Percentiles rank a stretch among this genome's conserved stretches.
These are phyloP conservation scores for Cosmia trapezina DNA, from an alignment of 2,888 invertebrate species.

Conservation along the genomic window DNA sequence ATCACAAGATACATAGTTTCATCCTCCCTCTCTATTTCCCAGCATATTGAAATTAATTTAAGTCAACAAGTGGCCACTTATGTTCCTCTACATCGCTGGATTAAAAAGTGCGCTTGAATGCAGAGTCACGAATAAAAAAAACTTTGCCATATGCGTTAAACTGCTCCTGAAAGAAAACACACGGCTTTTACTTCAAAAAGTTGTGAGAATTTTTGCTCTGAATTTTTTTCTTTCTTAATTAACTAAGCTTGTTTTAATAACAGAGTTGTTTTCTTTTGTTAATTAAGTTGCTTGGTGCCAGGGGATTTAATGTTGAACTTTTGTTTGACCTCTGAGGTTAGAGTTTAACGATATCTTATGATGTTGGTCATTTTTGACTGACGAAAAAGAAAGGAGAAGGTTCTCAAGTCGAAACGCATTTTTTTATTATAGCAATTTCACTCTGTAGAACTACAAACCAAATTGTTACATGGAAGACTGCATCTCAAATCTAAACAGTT, in stretches of 20 bases:
- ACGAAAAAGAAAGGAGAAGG: no score
- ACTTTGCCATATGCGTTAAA: not conserved
- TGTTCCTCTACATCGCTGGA: not conserved
- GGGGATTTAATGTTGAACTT: slow-evolving; percentile 24
- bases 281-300: slow-evolving; percentile 8
- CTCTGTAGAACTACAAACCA: no score
- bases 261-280: slow-evolving; percentile 14
- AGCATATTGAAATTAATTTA: slow-evolving; percentile 25
- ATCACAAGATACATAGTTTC: slow-evolving; percentile 1
- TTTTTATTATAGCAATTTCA: no score
- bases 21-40: slow-evolving; percentile 4
- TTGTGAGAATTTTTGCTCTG: not conserved
- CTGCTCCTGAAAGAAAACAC: not conserved
- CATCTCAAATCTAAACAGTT: no score
- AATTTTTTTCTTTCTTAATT: slow-evolving; percentile 26
- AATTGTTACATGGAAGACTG: no score
- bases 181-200: not conserved
- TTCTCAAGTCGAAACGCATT: no score
- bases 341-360: not conserved
- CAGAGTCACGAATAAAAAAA: slow-evolving; percentile 21
- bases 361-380: not conserved
- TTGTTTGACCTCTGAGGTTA: slow-evolving; percentile 12
- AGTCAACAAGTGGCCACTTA: slow-evolving; percentile 43
- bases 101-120: slow-evolving; percentile 29
- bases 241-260: slow-evolving; percentile 22